Conservation (phyloP, 2,797 vertebrate species). For the Macroramphosus scolopax region DNA sequence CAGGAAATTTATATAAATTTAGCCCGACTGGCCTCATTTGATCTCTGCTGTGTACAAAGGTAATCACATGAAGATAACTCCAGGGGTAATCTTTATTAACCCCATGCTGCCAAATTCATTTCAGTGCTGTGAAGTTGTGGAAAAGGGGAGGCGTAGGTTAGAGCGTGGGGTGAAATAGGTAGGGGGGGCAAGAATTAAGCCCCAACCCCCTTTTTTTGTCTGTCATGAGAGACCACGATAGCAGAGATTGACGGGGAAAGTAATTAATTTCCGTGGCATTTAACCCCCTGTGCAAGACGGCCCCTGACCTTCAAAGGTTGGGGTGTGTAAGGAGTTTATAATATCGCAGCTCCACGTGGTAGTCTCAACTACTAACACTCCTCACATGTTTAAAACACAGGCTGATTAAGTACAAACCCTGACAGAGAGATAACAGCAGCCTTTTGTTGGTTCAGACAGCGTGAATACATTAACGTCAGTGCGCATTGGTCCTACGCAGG, state of each 20-base stretch:
- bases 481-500: constrained; percentile 5
- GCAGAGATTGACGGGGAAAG: constrained; percentile 65
- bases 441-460: constrained; percentile 22
- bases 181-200: constrained; percentile 26
- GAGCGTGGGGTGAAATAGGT: constrained; percentile 9
- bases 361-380: constrained; percentile 19
- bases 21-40: constrained; percentile 41
- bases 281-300: constrained; percentile 61
- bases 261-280: constrained; percentile 74
- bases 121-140: constrained; percentile 40
- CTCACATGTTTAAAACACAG: constrained; percentile 18
- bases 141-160: constrained; percentile 11
- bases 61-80: constrained; percentile 65
- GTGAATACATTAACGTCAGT: constrained; percentile 16
- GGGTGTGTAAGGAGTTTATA: constrained; percentile 51
- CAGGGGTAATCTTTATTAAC: constrained; percentile 63
- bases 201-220: constrained; percentile 21
- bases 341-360: constrained; percentile 30
- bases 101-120: constrained; percentile 58
- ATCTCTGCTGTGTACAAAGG: constrained; percentile 58
- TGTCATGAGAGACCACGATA: constrained; percentile 52
- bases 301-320: constrained; percentile 66
- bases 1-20: constrained; percentile 34
- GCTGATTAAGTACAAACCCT: constrained; percentile 34
- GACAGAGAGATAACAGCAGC: constrained; percentile 26